phyloP scores from a whole-genome alignment of 2,888 invertebrate species.

The Spatulosminthurus flaviceps region DNA sequence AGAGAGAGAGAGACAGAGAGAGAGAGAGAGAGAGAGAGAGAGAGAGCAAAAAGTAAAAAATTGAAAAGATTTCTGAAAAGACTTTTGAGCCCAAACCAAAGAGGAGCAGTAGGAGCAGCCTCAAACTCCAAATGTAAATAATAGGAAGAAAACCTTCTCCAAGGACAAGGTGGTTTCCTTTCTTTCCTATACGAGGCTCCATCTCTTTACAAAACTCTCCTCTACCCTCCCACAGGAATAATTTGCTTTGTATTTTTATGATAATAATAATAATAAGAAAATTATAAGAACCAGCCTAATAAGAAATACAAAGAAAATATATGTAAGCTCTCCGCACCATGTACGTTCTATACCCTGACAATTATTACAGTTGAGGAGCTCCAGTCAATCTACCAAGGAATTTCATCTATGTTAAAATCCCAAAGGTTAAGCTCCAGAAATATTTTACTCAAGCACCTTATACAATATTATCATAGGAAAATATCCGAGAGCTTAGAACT shows the following conservation, averaged over 20 bases:
- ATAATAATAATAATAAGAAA: not conserved
- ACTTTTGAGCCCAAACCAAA: not conserved
- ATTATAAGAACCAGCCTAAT: not conserved
- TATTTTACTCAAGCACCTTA: no score
- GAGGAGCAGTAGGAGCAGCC: not conserved
- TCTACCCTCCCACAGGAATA: not conserved
- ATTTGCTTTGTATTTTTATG: not conserved
- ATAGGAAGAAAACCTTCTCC: slow-evolving; percentile 30
- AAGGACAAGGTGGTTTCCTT: slow-evolving; percentile 29
- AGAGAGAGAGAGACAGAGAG: no score
- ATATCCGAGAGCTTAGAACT: no score
- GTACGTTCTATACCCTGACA: no score
- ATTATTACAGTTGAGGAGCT: no score
- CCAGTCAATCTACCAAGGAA: no score
- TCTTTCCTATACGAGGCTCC: not conserved
- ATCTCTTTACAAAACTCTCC: not conserved
- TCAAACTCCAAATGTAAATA: slow-evolving; percentile 23
- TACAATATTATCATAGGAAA: no score
- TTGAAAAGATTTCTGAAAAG: not conserved
- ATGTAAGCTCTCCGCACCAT: no score
- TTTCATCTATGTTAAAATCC: no score
- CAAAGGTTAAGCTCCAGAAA: no score
- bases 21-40: no score
- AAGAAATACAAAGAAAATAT: no score
- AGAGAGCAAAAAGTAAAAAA: slow-evolving; percentile 18